phyloP scores from a whole-genome alignment of 2,888 invertebrate species.

The Bombylius discolor region DNA sequence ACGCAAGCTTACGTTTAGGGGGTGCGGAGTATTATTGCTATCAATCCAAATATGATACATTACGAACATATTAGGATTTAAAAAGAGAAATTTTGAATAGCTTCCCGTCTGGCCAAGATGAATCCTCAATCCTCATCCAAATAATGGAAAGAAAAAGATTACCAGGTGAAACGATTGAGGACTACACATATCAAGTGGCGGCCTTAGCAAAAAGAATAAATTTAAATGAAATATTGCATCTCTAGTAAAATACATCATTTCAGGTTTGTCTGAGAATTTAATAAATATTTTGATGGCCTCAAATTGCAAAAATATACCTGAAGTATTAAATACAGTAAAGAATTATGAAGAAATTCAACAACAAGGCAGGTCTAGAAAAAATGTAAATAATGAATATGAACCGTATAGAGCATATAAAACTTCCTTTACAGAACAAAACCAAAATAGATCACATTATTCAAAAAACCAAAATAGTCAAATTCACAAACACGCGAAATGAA shows the following conservation, averaged over 20 bases:
- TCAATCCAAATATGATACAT: conserved; percentile 12
- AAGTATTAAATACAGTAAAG: neutral
- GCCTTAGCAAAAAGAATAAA: neutral
- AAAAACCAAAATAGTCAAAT: too few relatives aligned
- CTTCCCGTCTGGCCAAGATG: neutral
- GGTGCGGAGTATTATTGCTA: conserved; percentile 17
- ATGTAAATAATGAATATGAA: neutral
- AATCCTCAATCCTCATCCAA: neutral
- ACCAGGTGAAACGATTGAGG: neutral
- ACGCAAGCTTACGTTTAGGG: conserved; percentile 14
- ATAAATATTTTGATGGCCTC: neutral
- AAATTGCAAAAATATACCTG: neutral
- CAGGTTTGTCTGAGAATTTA: neutral
- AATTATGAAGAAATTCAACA: neutral
- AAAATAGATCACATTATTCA: too few relatives aligned
- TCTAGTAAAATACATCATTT: neutral
- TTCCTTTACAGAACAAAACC: too few relatives aligned
- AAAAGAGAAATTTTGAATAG: conserved; percentile 13
- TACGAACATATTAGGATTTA: conserved; percentile 17
- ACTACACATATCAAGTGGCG: neutral
- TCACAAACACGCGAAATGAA: too few relatives aligned
- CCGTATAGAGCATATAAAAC: too few relatives aligned
- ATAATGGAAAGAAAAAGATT: neutral
- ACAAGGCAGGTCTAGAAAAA: neutral
- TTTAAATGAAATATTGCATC: neutral